Evolutionary conservation across 1,140 invertebrate genomes (phyloP), one percentile per base, ranked within the genome.

Genomic region (Drosophila ficusphila): DNA sequence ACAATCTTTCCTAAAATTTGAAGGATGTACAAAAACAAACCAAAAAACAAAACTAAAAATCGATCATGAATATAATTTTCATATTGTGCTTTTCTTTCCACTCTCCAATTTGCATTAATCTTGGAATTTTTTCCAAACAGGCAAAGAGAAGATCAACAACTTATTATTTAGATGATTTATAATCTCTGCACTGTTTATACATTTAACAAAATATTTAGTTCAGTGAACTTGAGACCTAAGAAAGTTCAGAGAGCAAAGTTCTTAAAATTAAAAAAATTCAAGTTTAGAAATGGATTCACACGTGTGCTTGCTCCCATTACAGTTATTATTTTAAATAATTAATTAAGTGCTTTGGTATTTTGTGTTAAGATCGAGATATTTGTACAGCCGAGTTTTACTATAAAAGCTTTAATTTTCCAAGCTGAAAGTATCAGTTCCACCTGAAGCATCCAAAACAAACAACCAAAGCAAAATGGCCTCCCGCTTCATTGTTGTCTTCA

Each of bases 361-460:
- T 21, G 4, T 33, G 11, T 16, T 18, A 21, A 51, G 11, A 23
- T 31, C 7, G 5, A 11, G 18, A 19, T 16, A 8, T 1, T 4
- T 2, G 23, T n/a, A 4, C 19, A 1, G 0, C 2, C 1, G 8
- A 7, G 0, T 9, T 34, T 4, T 14, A 41, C 31, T 77, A 78
- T 78, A 78, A 60, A 78, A 56, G 46, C 25, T 2, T 6, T 11
- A 0, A 3, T 0, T 14, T 58, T 44, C 6, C 4, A 16, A 3
- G 8, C n/a, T 18, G 1, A 25, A 16, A 16, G 9, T 21, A 72
- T 61, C 68, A 78, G 60, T 78, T 51, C 9, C 25, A 14, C 6
- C 9, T 34, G 23, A 23, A n/a, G n/a, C 34, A 42, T 44, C 9
- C 56, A 42, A 23, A 16, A 25, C 23, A 36, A 34, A 19, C 8